A percentile compares a stretch with the other conserved stretches of the same genome.
Evolutionary conservation across 2,113 vertebrate species (phyloP).

Genomic region (Pygoscelis antarcticus): DNA sequence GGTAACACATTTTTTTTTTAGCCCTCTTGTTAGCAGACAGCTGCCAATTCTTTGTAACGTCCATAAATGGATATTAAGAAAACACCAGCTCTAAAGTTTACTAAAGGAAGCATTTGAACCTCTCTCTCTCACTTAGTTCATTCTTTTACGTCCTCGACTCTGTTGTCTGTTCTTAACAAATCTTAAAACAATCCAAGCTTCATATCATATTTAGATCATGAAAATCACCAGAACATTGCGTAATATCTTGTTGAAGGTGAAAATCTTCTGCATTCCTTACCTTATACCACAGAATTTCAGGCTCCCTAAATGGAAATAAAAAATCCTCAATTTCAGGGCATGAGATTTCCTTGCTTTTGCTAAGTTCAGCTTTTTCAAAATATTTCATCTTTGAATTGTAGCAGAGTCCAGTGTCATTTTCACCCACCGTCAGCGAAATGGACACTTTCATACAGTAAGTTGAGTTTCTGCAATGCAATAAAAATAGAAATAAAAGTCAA

Average conservation of each 20-base stretch:
- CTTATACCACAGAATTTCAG: conserved; percentile 96
- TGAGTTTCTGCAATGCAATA: conserved; percentile 88
- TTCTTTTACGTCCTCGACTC: not conserved
- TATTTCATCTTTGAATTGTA: conserved; percentile 99
- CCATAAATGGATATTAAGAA: not conserved
- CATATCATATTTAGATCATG: not conserved
- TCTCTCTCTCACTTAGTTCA: not conserved
- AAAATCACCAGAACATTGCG: not conserved
- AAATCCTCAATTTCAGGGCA: conserved; percentile 95
- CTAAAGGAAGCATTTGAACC: not conserved
- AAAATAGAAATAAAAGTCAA: conserved; percentile 54
- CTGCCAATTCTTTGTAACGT: not conserved
- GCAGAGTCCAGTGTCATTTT: conserved; percentile 96
- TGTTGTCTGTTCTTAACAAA: not conserved
- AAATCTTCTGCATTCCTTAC: conserved; percentile 71
- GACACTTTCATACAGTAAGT: conserved; percentile 99
- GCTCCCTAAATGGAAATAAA: conserved; percentile 86
- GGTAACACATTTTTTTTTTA: not conserved
- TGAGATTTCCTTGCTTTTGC: conserved; percentile 95
- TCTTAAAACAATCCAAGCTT: not conserved
- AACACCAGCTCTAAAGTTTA: not conserved
- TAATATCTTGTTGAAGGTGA: not conserved
- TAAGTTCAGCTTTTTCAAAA: conserved; percentile 96
- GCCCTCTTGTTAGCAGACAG: not conserved
- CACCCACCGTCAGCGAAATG: conserved; percentile 93